Evolutionary conservation across 2,113 vertebrate genomes (phyloP), one percentile per base, ranked within the genome.

Genomic region (Chionomys nivalis): DNA sequence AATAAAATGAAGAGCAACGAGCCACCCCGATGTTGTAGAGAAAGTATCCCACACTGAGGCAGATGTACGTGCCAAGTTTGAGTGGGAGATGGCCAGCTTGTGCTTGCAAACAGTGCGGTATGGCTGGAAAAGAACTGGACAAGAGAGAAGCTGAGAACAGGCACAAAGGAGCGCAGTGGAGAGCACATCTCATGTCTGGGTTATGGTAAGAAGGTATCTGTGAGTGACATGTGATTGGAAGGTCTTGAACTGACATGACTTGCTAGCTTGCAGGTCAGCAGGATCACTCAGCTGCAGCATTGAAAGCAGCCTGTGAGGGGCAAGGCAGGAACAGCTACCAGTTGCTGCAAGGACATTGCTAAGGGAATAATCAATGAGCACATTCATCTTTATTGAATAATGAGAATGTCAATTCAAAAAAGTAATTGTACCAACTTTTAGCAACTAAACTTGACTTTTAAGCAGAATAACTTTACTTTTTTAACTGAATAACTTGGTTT

Each of bases 151-250:
- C 19, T 66, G n/a, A 1, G 7, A 5, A 11, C 70, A 63, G 28
- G 17, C 5, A 0, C 4, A n/a, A 61, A 28, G 14, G 28, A 39
- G 14, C 5, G 9, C 1, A 23, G 13, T 4, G 1, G 47, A 13
- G 16, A 58, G 24, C 2, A 26, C 0, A 0, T 9, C n/a, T 39
- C 70, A 47, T 3, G 6, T 31, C 13, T 21, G 42, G 47, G 28
- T 55, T 47, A 44, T 31, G 7, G 5, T 4, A 39, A 82, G 24
- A 23, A 73, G 52, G 28, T 2, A 21, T 26, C 23, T 33, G 66
- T 75, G 39, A 12, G 42, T 1, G 17, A 63, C 49, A n/a, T 5
- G 36, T 31, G 39, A 88, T 23, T 13, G 28, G 39, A 63, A 77
- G 61, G 61, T 36, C 65, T 5, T 36, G 8, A 26, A 31, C 66